These are phyloP conservation scores for Drosophila persimilis DNA, from an alignment of 1,140 invertebrate genomes.

Conservation along the genomic window DNA sequence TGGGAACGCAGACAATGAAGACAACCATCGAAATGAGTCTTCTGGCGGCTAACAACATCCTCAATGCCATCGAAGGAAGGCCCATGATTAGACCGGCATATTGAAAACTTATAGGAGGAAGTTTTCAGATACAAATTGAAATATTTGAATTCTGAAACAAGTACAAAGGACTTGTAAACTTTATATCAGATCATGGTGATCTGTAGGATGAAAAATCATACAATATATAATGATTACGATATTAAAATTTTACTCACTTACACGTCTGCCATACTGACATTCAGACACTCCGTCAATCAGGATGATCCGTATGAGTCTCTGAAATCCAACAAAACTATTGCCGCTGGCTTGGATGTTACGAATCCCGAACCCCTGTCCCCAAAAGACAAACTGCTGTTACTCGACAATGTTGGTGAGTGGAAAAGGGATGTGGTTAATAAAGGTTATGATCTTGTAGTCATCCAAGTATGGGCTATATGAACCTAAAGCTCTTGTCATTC, in stretches of 20 bases:
- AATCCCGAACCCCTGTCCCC: constrained; percentile 94
- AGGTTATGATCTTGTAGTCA: no score
- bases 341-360: constrained; percentile 97
- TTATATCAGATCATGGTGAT: no score
- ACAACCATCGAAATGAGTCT: constrained; percentile 91
- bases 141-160: no score
- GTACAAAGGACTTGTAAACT: no score
- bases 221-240: no score
- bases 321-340: constrained; percentile 88
- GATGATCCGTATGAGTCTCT: constrained; percentile 91
- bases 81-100: constrained; percentile 85
- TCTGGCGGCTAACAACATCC: constrained; percentile 91
- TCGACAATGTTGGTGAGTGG: constrained; percentile 91
- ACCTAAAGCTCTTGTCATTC: no score
- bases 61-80: constrained; percentile 89
- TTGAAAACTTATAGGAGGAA: constrained; percentile 17
- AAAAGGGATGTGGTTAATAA: not conserved
- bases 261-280: no score
- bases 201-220: no score
- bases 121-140: no score
- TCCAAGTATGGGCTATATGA: no score
- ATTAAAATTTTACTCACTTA: no score
- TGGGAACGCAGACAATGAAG: constrained; percentile 92
- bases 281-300: constrained; percentile 86
- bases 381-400: constrained; percentile 89